Evolutionary conservation across 2,113 vertebrate species (phyloP).

Genomic region (Aythya baeri): DNA sequence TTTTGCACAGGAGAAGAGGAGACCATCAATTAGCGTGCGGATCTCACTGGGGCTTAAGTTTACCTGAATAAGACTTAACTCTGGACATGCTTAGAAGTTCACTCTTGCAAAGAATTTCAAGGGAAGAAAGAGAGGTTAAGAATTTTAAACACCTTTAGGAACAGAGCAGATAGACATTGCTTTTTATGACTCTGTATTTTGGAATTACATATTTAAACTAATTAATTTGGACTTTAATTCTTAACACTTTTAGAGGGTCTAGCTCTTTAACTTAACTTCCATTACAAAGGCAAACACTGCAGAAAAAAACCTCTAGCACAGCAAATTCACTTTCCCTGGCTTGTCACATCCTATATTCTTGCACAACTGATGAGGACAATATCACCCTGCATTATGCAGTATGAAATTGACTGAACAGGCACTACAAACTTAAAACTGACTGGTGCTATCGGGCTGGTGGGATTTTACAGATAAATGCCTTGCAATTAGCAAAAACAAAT

Average conservation of each 20-base stretch:
- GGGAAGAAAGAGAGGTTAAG: neutral
- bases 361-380: neutral
- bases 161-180: neutral
- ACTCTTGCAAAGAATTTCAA: neutral
- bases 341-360: neutral
- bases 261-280: neutral
- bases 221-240: neutral
- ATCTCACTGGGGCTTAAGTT: neutral
- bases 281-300: neutral
- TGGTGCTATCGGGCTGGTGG: neutral
- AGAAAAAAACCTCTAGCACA: neutral
- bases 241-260: neutral
- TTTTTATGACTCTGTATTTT: neutral
- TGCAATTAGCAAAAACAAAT: neutral
- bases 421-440: neutral
- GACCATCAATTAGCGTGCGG: neutral
- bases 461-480: neutral
- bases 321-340: neutral
- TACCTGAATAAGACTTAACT: neutral
- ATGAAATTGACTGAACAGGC: neutral
- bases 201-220: neutral
- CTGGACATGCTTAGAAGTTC: neutral
- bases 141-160: neutral
- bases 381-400: neutral
- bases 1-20: neutral